Percentiles rank a stretch among this genome's conserved stretches.
phyloP scores from a whole-genome alignment of 92 coral and sea anemone species.

The Nematostella vectensis region DNA sequence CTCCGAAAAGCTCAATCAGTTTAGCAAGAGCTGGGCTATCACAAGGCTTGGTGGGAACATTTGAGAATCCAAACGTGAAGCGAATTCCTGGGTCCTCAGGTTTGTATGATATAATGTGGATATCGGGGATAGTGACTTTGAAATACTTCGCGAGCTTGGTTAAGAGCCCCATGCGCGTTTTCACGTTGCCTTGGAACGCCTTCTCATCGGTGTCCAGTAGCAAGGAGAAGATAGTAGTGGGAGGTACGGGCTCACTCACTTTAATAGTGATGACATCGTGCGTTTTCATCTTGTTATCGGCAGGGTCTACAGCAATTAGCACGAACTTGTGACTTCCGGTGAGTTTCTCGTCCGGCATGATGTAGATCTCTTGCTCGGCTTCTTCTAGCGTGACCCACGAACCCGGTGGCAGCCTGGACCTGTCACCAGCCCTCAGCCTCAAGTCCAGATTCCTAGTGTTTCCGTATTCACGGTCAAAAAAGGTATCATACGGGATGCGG shows the following conservation, averaged over 20 bases:
- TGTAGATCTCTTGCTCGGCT: constrained; percentile 34
- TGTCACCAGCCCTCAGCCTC: constrained; percentile 17
- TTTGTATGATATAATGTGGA: constrained; percentile 30
- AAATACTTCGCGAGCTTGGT: constrained; percentile 53
- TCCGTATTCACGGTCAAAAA: constrained; percentile 64
- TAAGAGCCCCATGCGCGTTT: constrained; percentile 31
- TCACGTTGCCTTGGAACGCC: constrained; percentile 42
- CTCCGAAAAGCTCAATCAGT: constrained; percentile 28
- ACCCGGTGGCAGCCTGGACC: constrained; percentile 10
- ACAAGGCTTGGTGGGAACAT: constrained; percentile 25
- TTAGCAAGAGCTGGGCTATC: constrained; percentile 2
- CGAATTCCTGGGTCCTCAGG: constrained; percentile 21
- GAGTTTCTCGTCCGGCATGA: constrained; percentile 9
- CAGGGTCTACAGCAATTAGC: constrained; percentile 25
- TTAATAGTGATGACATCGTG: constrained; percentile 3
- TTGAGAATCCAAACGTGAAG: constrained; percentile 26
- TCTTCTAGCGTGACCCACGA: constrained; percentile 36
- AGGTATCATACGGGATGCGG: constrained; percentile 42
- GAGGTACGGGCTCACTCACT: constrained; percentile 8
- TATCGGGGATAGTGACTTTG: constrained; percentile 27
- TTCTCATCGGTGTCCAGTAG: constrained; percentile 15
- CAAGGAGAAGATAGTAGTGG: constrained; percentile 16
- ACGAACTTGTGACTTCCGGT: constrained; percentile 37
- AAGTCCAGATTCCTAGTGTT: constrained; percentile 47
- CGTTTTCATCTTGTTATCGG: background rate